Evolutionary conservation across 2,888 invertebrate species (phyloP).

Genomic region (Eulithis prunata): DNA sequence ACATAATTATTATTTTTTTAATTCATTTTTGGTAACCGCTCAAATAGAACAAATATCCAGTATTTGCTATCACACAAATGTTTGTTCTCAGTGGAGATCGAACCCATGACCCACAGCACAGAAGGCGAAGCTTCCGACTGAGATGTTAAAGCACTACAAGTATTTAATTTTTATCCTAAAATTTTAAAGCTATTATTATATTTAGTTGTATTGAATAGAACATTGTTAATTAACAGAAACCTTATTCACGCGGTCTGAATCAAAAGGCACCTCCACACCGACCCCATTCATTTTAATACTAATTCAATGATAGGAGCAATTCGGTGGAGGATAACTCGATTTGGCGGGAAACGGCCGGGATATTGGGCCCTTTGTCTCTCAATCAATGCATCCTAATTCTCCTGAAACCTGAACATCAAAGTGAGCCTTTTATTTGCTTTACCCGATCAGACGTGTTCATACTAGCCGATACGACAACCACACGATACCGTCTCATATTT

Average conservation of each 20-base stretch:
- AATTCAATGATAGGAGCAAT: slow-evolving; percentile 42
- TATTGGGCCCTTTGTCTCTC: slow-evolving; percentile 37
- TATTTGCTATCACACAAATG: too few species aligned
- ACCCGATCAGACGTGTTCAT: not conserved
- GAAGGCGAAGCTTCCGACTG: too few species aligned
- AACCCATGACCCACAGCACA: too few species aligned
- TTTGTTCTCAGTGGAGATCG: too few species aligned
- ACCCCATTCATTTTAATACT: slow-evolving; percentile 44
- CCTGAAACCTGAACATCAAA: slow-evolving; percentile 23
- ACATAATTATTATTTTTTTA: too few species aligned
- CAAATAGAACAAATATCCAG: too few species aligned
- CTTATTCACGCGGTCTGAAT: slow-evolving; percentile 7
- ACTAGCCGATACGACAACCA: not conserved
- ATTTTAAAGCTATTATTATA: too few species aligned
- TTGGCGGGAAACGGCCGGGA: slow-evolving; percentile 24
- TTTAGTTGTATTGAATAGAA: too few species aligned
- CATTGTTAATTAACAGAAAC: not conserved
- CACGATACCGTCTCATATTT: too few species aligned
- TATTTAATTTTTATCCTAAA: too few species aligned
- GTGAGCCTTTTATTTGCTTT: slow-evolving; percentile 11
- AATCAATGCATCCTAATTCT: slow-evolving; percentile 36
- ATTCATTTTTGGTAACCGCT: too few species aligned
- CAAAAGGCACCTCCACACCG: slow-evolving; percentile 34
- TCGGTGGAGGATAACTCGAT: slow-evolving; percentile 41
- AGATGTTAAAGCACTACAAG: too few species aligned